A percentile compares a stretch with the other conserved stretches of the same genome.
phyloP scores from a whole-genome alignment of 2,888 invertebrate species.

The Caenorhabditis sp. region DNA sequence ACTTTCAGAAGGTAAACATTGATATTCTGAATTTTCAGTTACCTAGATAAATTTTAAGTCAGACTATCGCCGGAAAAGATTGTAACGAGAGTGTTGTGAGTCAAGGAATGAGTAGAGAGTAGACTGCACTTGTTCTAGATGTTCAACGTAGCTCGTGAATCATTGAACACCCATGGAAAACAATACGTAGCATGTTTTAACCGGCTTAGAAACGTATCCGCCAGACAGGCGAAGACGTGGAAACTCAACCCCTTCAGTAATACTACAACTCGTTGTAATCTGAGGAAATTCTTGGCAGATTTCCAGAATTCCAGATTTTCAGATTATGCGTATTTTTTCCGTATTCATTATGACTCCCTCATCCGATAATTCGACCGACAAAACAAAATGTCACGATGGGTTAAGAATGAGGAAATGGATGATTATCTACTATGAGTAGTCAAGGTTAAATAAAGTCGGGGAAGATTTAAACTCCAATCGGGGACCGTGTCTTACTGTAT shows the following conservation, averaged over 20 bases:
- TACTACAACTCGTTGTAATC: constrained; percentile 26
- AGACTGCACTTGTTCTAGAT: neutral
- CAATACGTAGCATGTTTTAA: constrained; percentile 14
- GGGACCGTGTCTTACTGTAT: too few relatives aligned
- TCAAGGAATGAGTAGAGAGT: neutral
- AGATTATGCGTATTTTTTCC: constrained; percentile 10
- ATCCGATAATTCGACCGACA: constrained; percentile 3
- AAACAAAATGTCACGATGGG: constrained; percentile 3
- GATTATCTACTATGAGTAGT: neutral
- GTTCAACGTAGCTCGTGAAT: neutral
- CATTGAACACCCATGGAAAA: neutral
- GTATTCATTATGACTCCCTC: constrained; percentile 24
- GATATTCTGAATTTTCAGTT: too few relatives aligned
- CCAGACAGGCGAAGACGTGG: constrained; percentile 18
- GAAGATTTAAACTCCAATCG: neutral
- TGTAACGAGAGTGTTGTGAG: neutral
- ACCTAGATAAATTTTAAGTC: too few relatives aligned
- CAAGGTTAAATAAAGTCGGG: neutral
- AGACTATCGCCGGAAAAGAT: too few relatives aligned
- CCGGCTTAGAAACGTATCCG: neutral
- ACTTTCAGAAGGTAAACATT: neutral
- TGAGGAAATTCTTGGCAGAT: constrained; percentile 3
- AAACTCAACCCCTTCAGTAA: constrained; percentile 10
- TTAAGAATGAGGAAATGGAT: neutral
- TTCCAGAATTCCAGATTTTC: constrained; percentile 16